A percentile compares a stretch with the other conserved stretches of the same genome.
phyloP scores from a whole-genome alignment of 2,113 vertebrate species.

The Coptodon rendalli region DNA sequence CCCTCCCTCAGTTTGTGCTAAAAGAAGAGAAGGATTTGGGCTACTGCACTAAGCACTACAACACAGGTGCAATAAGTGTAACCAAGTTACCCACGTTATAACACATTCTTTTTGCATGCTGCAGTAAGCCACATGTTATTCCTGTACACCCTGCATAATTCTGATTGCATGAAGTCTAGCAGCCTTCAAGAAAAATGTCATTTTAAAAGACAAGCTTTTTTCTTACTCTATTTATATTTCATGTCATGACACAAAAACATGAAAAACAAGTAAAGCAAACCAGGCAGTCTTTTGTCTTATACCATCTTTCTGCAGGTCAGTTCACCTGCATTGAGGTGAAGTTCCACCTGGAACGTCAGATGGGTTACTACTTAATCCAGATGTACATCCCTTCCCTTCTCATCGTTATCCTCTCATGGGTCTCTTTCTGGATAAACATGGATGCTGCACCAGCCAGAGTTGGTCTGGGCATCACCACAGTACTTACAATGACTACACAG shows the following conservation, averaged over 20 bases:
- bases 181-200: background rate
- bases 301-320: constrained; percentile 69
- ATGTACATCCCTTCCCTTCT: constrained; percentile 94
- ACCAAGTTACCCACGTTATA: background rate
- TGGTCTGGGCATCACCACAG: constrained; percentile 88
- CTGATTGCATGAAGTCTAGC: background rate
- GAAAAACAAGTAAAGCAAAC: background rate
- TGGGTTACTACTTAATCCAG: constrained; percentile 95
- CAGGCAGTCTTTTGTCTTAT: background rate
- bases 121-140: background rate
- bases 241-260: background rate
- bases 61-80: constrained; percentile 79
- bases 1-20: constrained; percentile 88
- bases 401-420: constrained; percentile 92
- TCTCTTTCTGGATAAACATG: constrained; percentile 97
- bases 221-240: background rate
- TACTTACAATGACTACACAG: constrained; percentile 93
- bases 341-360: constrained; percentile 90
- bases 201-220: background rate
- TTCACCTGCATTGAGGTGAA: constrained; percentile 94
- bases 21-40: constrained; percentile 89
- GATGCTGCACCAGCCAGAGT: constrained; percentile 87
- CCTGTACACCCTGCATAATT: background rate
- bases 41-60: constrained; percentile 91
- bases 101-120: background rate